phyloP scores from a whole-genome alignment of 2,113 vertebrate species.

The Ictalurus furcatus region DNA sequence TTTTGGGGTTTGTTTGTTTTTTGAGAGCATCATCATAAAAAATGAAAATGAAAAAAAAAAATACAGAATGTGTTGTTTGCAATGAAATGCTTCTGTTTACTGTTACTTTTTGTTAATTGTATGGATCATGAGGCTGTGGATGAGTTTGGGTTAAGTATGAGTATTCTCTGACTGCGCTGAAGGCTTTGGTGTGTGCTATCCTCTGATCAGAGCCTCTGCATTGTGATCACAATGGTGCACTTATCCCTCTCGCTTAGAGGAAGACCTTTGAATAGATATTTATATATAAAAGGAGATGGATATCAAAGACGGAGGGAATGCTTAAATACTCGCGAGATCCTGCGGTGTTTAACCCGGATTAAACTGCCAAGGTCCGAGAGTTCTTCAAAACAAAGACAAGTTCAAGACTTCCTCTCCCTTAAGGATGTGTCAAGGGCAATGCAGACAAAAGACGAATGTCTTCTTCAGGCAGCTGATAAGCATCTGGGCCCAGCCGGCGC shows the following conservation, averaged over 20 bases:
- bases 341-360: slow-evolving; percentile 79
- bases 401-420: slow-evolving; percentile 75
- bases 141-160: background rate
- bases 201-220: slow-evolving; percentile 40
- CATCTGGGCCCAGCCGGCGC: slow-evolving; percentile 78
- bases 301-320: slow-evolving; percentile 65
- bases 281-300: slow-evolving; percentile 42
- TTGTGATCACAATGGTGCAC: slow-evolving; percentile 36
- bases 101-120: background rate
- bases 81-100: background rate
- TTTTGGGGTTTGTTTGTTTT: background rate
- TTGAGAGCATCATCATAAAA: background rate
- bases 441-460: slow-evolving; percentile 85
- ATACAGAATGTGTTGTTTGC: no score
- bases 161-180: background rate
- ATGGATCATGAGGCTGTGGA: background rate
- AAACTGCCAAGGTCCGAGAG: slow-evolving; percentile 74
- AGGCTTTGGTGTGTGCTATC: slow-evolving; percentile 39
- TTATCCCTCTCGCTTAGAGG: slow-evolving; percentile 32
- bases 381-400: slow-evolving; percentile 82
- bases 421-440: slow-evolving; percentile 85
- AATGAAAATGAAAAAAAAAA: background rate
- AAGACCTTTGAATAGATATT: slow-evolving; percentile 49
- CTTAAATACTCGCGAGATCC: slow-evolving; percentile 73
- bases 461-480: slow-evolving; percentile 84